Conservation (phyloP, 2,797 vertebrate species). For the Salarias fasciatus region DNA sequence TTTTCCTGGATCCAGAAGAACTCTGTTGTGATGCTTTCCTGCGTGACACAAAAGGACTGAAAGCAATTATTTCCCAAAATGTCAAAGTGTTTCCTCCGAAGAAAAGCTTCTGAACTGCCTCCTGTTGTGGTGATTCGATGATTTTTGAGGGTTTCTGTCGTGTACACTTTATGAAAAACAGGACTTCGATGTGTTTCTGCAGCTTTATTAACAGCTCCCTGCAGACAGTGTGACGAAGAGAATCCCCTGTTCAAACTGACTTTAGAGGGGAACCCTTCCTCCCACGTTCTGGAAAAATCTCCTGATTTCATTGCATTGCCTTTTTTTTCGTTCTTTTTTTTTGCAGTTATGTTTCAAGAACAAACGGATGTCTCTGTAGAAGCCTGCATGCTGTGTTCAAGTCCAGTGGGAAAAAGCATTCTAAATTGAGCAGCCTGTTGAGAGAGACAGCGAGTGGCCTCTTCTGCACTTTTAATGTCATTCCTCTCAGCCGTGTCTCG, state of each 20-base stretch:
- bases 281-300: neutral
- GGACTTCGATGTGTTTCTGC: conserved; percentile 20
- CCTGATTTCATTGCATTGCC: conserved; percentile 28
- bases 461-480: too few species aligned
- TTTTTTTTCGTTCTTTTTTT: conserved; percentile 29
- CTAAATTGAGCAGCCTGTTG: too few species aligned
- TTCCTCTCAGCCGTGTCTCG: too few species aligned
- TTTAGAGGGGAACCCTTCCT: neutral
- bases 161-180: neutral
- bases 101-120: conserved; percentile 32
- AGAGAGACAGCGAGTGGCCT: too few species aligned
- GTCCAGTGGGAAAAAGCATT: conserved; percentile 1
- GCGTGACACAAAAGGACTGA: too few species aligned
- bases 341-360: conserved; percentile 15
- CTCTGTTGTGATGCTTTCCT: too few species aligned
- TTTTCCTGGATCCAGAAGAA: too few species aligned
- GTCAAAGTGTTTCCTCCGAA: conserved; percentile 11
- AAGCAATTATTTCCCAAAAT: conserved; percentile 22
- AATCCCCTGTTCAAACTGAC: too few species aligned
- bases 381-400: conserved; percentile 49
- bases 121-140: conserved; percentile 18
- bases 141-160: neutral
- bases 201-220: conserved; percentile 9
- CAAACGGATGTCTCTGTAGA: conserved; percentile 33
- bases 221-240: conserved; percentile 23